Percentiles rank a stretch among this genome's conserved stretches.
Evolutionary conservation across 37 sponge, comb jelly and placozoan genomes (phyloP).

Genomic region (Aplysina aerophoba): DNA sequence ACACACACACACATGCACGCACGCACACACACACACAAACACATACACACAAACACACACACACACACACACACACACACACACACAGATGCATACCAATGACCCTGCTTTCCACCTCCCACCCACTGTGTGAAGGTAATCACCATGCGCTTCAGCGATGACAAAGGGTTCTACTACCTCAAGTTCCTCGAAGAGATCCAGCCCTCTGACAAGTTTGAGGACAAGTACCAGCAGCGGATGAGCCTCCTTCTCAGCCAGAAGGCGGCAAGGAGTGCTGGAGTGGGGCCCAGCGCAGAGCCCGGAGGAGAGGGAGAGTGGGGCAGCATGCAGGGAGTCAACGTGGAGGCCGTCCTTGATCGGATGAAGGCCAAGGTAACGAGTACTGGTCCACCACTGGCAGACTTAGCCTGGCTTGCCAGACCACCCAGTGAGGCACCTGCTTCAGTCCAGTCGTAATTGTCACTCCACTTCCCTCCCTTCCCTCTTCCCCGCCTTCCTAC

Average conservation of each 20-base stretch:
- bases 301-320: conserved; percentile 21
- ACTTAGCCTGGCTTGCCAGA: no score
- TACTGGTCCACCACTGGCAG: conserved; percentile 30
- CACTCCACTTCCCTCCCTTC: no score
- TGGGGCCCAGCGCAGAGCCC: not conserved
- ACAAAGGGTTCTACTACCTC: conserved; percentile 83
- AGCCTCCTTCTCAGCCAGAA: not conserved
- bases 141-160: conserved; percentile 56
- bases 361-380: conserved; percentile 52
- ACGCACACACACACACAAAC: no score
- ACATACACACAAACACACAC: no score
- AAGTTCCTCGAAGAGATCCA: conserved; percentile 72
- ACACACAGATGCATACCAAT: no score
- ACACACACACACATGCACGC: no score
- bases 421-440: no score
- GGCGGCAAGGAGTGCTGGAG: not conserved
- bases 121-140: conserved; percentile 14
- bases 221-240: conserved; percentile 51
- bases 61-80: no score
- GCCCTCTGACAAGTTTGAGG: conserved; percentile 47
- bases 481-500: not conserved
- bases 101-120: no score
- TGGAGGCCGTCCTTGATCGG: conserved; percentile 56
- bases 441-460: no score
- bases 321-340: conserved; percentile 25